Base-by-base conservation (phyloP, 23 tunicate genomes). In the Trididemnum miniatum region DNA sequence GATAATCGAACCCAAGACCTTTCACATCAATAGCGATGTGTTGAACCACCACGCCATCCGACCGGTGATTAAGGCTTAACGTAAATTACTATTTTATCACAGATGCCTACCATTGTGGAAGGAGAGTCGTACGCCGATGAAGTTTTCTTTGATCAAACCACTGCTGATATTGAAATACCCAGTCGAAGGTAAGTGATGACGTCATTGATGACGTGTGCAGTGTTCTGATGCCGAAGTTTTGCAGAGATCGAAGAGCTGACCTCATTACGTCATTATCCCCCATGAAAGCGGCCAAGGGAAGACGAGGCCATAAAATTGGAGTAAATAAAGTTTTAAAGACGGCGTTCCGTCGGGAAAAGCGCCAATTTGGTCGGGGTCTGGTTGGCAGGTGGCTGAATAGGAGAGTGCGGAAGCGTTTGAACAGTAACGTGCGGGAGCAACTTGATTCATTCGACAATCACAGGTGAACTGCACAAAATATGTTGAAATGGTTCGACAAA, bases 41-140 rank as follows among this genome's bases (percentile, higher is more conserved):
- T n/a, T n/a, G n/a, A n/a, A n/a, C n/a, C n/a, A n/a, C n/a, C n/a
- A n/a, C n/a, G n/a, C n/a, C n/a, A n/a, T n/a, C n/a, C n/a, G n/a
- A n/a, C n/a, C n/a, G n/a, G n/a, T n/a, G n/a, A n/a, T n/a, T n/a
- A n/a, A n/a, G n/a, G n/a, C n/a, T n/a, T n/a, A n/a, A n/a, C n/a
- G n/a, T n/a, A n/a, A n/a, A n/a, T n/a, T n/a, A n/a, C n/a, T n/a
- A n/a, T n/a, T 44, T 44, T 4, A 51, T 77, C 40, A 12, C 49
- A 91, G 89, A 87, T 92, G 92, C 97, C 97, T 4, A 92, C 97
- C 2, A 92, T 92, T 29, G 27, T 73, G 7, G 97, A 92, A 64
- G 97, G 91, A 0, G 97, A 92, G 37, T 87, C 92, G 1, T 65
- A 88, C 37, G 86, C 72, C 1, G 97, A 92, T 54, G 97, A 92